Evolutionary conservation across 2,113 vertebrate species (phyloP), one percentile per base, ranked within the genome.

Genomic region (Lophochroa leadbeateri): DNA sequence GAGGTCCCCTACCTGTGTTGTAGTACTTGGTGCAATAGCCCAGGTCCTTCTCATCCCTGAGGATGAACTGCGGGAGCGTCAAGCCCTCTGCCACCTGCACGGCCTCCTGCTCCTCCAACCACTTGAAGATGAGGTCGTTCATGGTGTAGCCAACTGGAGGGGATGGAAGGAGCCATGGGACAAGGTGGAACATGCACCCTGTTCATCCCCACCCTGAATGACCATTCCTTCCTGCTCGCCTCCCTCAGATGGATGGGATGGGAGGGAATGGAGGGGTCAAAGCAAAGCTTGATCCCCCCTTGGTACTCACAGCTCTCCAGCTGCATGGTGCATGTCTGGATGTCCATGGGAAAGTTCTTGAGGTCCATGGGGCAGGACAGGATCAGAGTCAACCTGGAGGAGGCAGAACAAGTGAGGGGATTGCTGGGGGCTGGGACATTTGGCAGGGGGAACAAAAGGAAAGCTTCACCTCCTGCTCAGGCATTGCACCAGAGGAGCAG

Each of bases 291-390:
- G 23, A 91, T 46, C 2, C 5, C n/a, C 7, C 4, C 7, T 3
- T 18, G 52, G 82, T 94, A 99, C 99, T 99, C 98, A 99, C 99
- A 99, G 97, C 99, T 99, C 97, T 99, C 99, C 92, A 99, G 98
- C 97, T 99, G 99, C 99, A 99, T 99, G 17, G 98, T 99, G 96
- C 99, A 99, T 5, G 99, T 99, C 97, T 99, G 99, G 97, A 99
- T 99, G 94, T 99, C 99, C 99, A 99, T 99, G 80, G 99, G 99
- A 97, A 99, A 99, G 97, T 99, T 99, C 98, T 99, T 99, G 97
- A 99, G 98, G 96, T 99, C 99, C 99, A 99, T 99, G 74, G 99
- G 99, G 96, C 99, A 99, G 96, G 99, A 99, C 77, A 99, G 97
- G 98, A 98, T 98, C 85, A 99, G 98, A 10, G 99, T 99, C 95